Evolutionary conservation across 2,888 invertebrate species (phyloP).

Genomic region (Andrena marginata): DNA sequence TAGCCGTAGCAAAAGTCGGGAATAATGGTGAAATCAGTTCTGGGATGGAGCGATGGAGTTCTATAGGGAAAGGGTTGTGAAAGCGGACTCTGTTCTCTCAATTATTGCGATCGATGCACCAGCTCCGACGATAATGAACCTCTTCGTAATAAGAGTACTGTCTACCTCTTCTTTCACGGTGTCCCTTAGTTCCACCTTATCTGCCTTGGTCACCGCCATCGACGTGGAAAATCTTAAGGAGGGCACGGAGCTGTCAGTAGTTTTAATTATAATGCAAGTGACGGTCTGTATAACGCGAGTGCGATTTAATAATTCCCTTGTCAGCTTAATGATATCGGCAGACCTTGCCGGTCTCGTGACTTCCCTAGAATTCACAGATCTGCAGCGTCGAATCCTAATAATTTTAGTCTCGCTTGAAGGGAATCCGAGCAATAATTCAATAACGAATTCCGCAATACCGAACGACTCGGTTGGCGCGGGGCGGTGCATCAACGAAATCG

Average conservation of each 20-base stretch:
- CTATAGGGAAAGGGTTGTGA: not conserved
- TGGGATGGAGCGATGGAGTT: not conserved
- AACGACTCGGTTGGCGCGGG: not conserved
- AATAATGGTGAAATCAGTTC: too few relatives aligned
- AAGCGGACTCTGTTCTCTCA: conserved; percentile 3
- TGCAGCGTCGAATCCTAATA: not conserved
- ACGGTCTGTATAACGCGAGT: conserved; percentile 6
- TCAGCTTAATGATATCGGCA: conserved; percentile 51
- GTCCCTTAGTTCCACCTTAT: conserved; percentile 4
- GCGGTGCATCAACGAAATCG: not conserved
- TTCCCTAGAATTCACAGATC: conserved; percentile 10
- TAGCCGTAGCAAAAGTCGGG: too few relatives aligned
- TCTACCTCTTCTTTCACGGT: conserved; percentile 14
- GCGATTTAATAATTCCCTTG: conserved; percentile 53
- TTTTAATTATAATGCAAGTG: conserved; percentile 54
- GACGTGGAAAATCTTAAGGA: conserved; percentile 49
- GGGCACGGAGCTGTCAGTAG: conserved; percentile 20
- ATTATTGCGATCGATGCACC: conserved; percentile 40
- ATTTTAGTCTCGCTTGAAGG: not conserved
- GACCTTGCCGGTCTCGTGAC: conserved; percentile 10
- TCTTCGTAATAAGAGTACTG: conserved; percentile 26
- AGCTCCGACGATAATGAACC: conserved; percentile 41
- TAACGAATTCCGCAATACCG: not conserved
- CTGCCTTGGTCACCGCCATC: conserved; percentile 27
- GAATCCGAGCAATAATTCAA: not conserved